These are phyloP conservation scores for Erythrolamprus reginae DNA, from an alignment of 2,113 vertebrate genomes.

Conservation along the genomic window DNA sequence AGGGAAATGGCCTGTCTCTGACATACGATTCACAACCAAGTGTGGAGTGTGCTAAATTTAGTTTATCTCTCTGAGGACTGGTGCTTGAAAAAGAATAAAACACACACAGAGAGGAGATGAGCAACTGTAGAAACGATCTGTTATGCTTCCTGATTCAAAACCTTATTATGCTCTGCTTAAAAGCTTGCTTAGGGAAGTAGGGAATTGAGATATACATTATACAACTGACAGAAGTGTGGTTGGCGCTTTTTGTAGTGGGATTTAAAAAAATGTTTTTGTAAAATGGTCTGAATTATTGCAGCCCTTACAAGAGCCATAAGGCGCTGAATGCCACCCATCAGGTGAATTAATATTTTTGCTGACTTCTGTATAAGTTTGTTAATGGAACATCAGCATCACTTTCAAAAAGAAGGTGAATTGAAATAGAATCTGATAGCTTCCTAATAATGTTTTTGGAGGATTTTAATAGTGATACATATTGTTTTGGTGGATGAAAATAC, in stretches of 20 bases:
- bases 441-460: not conserved
- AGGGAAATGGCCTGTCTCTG: not conserved
- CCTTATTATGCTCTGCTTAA: not conserved
- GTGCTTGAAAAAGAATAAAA: not conserved
- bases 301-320: not conserved
- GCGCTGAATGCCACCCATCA: not conserved
- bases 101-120: not conserved
- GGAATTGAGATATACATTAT: not conserved
- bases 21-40: not conserved
- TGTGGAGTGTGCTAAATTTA: not conserved
- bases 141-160: not conserved
- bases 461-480: not conserved
- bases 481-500: not conserved
- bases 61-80: not conserved
- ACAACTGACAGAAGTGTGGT: not conserved
- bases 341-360: not conserved
- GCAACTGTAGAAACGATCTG: not conserved
- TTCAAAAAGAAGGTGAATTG: not conserved
- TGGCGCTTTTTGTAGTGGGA: not conserved
- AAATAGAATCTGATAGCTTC: not conserved
- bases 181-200: not conserved
- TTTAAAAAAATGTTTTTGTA: constrained; percentile 1
- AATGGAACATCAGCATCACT: not conserved
- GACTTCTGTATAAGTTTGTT: not conserved
- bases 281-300: not conserved